Base-by-base conservation (phyloP, 2,888 invertebrate species). In the Drosophila merina region DNA sequence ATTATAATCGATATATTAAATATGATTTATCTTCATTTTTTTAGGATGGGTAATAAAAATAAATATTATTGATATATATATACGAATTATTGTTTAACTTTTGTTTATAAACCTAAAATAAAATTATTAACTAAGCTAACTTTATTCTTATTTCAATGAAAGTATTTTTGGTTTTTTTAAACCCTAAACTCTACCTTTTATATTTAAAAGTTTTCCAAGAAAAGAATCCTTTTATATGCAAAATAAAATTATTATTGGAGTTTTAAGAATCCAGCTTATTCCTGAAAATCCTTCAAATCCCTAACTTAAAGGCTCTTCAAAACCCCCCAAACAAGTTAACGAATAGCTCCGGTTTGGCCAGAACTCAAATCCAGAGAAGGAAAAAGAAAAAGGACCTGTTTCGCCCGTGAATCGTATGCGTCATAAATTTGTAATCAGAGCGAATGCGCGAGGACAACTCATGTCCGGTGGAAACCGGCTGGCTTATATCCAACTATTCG, bases 401-500 rank as follows among this genome's bases (percentile, higher is more conserved):
- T 20, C 38, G 30, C 49, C 25, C 42, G 40, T 38, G 5, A 20
- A 10, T 25, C 7, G 44, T 44, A 72, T 72, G 69, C 69, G 72
- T 72, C 69, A 69, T 57, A 70, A 71, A 71, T 69, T 70, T 72
- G 62, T 60, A 69, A 69, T 72, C 69, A 50, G 62, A 12, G 52
- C 62, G 52, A 70, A 59, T 36, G 57, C 63, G 69, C 60, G 12
- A 54, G 58, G 62, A 60, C 62, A 20, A 40, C 31, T 31, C 48
- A 25, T 76, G 57, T 75, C 76, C 82, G 76, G 72, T 68, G 57
- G 50, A 51, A 82, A 59, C 59, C 59, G 64, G 64, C 70, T 72
- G 59, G 33, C 50, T 36, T 36, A 70, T 42, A 48, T 73, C 60
- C 44, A 57, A 28, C 28, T 42, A 44, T 51, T 49, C 26, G n/a